phyloP scores from a whole-genome alignment of 2,113 vertebrate species.

The Corythoichthys intestinalis region DNA sequence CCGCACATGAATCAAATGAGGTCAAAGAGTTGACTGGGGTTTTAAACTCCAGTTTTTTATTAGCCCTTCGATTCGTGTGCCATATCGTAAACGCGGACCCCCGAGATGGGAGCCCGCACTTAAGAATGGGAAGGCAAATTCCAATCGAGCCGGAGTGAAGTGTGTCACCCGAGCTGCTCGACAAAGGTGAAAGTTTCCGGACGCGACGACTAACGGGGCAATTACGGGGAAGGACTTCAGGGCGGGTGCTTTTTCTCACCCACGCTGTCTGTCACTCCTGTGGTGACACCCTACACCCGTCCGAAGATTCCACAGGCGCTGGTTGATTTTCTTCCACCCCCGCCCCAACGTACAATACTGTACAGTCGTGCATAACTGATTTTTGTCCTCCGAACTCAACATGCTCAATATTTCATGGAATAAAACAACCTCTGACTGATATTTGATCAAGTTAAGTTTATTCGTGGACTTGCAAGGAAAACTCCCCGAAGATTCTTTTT shows the following conservation, averaged over 20 bases:
- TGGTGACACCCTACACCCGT: slow-evolving; percentile 18
- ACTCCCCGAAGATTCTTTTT: neutral
- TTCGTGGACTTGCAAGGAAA: neutral
- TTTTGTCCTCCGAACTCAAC: too few species aligned
- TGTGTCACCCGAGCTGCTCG: too few species aligned
- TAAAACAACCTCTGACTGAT: neutral
- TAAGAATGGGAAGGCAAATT: neutral
- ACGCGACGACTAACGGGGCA: neutral
- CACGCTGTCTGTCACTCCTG: neutral
- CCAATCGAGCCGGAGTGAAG: neutral
- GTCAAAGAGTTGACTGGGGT: too few species aligned
- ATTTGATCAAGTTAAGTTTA: neutral
- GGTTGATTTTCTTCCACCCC: neutral
- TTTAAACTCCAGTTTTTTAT: too few species aligned
- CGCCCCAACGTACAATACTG: neutral
- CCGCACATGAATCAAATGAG: too few species aligned
- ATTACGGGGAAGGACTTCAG: neutral
- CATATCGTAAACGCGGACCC: neutral
- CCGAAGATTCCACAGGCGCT: slow-evolving; percentile 9
- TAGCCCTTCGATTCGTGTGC: too few species aligned
- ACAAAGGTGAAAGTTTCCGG: neutral
- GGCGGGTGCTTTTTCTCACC: neutral
- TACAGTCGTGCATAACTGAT: too few species aligned
- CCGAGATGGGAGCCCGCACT: neutral
- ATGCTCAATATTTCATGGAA: neutral